Percentiles rank a stretch among this genome's conserved stretches.
Conservation (phyloP, 1,140 invertebrate genomes). For the Brachionus asplanchnoidis region DNA sequence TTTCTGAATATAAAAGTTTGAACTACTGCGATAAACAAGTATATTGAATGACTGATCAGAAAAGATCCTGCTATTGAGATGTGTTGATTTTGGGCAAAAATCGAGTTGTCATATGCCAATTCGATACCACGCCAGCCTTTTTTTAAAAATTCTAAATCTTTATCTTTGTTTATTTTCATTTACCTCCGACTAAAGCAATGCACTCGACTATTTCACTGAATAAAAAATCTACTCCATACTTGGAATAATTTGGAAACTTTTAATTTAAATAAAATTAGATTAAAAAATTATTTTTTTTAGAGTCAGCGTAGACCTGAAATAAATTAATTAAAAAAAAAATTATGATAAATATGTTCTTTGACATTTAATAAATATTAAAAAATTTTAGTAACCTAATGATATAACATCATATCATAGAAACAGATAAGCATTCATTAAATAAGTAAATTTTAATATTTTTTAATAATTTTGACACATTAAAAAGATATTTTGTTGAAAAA, state of each 20-base stretch:
- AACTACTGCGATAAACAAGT: constrained; percentile 1
- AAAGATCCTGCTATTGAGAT: not conserved
- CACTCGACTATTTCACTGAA: constrained; percentile 27
- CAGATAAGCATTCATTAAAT: too few relatives aligned
- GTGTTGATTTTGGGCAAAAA: not conserved
- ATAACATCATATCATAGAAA: too few relatives aligned
- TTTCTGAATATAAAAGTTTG: constrained; percentile 30
- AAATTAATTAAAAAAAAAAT: too few relatives aligned
- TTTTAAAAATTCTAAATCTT: not conserved
- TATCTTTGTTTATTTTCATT: too few relatives aligned
- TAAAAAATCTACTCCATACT: constrained; percentile 29
- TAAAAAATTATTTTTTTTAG: too few relatives aligned
- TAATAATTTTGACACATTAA: too few relatives aligned
- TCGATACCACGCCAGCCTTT: constrained; percentile 30
- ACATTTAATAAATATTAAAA: too few relatives aligned
- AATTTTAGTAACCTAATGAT: too few relatives aligned
- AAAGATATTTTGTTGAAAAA: not conserved
- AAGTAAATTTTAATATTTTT: too few relatives aligned
- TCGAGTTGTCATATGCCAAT: not conserved
- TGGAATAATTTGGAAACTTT: constrained; percentile 1
- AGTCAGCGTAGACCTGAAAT: too few relatives aligned
- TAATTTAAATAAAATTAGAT: not conserved
- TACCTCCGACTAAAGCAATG: not conserved
- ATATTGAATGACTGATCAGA: constrained; percentile 28
- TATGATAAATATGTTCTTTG: too few relatives aligned